These are phyloP conservation scores for Pissodes strobi DNA, from an alignment of 1,140 invertebrate species.

Conservation along the genomic window DNA sequence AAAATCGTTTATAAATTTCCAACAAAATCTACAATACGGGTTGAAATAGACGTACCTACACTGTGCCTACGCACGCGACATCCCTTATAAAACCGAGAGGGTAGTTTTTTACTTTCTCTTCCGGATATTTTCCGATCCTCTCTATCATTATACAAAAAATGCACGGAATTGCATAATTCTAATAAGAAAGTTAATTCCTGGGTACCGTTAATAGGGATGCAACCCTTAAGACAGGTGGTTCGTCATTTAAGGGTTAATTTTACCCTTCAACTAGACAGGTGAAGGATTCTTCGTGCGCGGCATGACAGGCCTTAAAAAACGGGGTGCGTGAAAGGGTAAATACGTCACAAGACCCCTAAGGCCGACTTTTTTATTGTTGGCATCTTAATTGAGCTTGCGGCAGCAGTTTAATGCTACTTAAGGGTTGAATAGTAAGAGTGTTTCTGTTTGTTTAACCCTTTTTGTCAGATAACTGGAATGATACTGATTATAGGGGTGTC, in stretches of 20 bases:
- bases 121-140: background rate
- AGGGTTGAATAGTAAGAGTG: conserved; percentile 10
- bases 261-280: conserved; percentile 39
- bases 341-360: conserved; percentile 25
- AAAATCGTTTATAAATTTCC: conserved; percentile 5
- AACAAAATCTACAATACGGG: conserved; percentile 5
- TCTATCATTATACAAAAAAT: background rate
- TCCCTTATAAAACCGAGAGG: conserved; percentile 13
- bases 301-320: conserved; percentile 30
- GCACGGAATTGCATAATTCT: conserved; percentile 16
- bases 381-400: conserved; percentile 30
- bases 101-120: conserved; percentile 26
- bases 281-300: conserved; percentile 28
- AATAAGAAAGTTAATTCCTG: conserved; percentile 25
- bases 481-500: background rate
- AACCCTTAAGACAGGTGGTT: conserved; percentile 39
- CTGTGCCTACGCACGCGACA: conserved; percentile 21
- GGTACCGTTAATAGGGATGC: conserved; percentile 31
- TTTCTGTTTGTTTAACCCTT: conserved; percentile 24
- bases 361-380: conserved; percentile 21
- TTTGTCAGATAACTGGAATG: conserved; percentile 2
- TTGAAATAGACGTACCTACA: conserved; percentile 5
- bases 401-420: conserved; percentile 28
- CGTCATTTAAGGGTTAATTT: conserved; percentile 42
- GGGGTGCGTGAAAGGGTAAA: conserved; percentile 37